Evolutionary conservation across 2,888 invertebrate species (phyloP).

Genomic region (Rosalia funebris): DNA sequence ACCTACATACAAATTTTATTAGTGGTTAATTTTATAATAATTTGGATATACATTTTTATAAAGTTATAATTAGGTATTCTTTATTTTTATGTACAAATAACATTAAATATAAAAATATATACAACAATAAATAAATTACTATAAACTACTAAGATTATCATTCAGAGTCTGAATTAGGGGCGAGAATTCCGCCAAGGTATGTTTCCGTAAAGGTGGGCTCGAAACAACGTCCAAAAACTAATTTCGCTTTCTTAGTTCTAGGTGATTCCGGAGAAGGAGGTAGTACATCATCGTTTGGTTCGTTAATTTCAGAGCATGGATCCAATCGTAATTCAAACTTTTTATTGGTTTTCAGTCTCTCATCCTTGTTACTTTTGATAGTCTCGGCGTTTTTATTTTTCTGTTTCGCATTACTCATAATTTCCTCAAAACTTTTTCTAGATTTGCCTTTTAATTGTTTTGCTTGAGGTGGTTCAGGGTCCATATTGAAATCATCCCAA

Average conservation of each 20-base stretch:
- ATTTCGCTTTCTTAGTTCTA: conserved; percentile 69
- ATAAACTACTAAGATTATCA: too few species aligned
- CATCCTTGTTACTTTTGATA: conserved; percentile 7
- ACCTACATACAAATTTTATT: too few species aligned
- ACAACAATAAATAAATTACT: too few species aligned
- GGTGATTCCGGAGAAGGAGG: conserved; percentile 70
- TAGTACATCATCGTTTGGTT: conserved; percentile 32
- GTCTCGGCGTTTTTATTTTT: conserved; percentile 14
- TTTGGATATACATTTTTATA: too few species aligned
- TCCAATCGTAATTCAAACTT: conserved; percentile 4
- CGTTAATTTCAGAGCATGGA: conserved; percentile 1
- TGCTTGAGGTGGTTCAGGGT: conserved; percentile 23
- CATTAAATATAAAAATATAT: too few species aligned
- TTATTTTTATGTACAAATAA: too few species aligned
- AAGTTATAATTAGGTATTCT: too few species aligned
- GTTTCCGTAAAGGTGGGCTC: conserved; percentile 68
- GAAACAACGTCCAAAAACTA: conserved; percentile 78
- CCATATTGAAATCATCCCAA: conserved; percentile 51
- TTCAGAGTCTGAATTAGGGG: conserved; percentile 63
- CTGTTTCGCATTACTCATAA: conserved; percentile 26
- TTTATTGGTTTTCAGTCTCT: conserved; percentile 14
- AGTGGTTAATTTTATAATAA: too few species aligned
- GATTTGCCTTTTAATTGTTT: conserved; percentile 21
- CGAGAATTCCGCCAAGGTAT: conserved; percentile 33
- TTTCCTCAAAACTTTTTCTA: conserved; percentile 31